phyloP scores from a whole-genome alignment of 2,797 vertebrate genomes.

The Tamandua tetradactyla region DNA sequence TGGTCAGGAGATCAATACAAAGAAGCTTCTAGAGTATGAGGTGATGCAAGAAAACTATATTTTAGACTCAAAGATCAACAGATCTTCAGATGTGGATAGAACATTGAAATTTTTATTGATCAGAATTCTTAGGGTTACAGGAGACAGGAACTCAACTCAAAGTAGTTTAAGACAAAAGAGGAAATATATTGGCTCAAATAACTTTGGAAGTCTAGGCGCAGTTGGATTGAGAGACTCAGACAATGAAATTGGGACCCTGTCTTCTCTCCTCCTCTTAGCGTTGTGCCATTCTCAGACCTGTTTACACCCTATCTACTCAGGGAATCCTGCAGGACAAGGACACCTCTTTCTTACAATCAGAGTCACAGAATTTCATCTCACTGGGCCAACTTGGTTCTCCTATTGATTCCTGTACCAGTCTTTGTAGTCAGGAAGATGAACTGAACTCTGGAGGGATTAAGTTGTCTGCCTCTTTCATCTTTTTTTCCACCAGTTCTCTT shows the following conservation, averaged over 20 bases:
- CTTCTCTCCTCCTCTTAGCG: too few species aligned
- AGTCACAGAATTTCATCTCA: neutral
- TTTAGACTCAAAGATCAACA: neutral
- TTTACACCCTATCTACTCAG: neutral
- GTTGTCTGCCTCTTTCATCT: neutral
- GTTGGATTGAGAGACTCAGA: neutral
- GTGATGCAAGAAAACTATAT: neutral
- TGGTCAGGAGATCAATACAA: neutral
- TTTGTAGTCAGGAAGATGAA: too few species aligned
- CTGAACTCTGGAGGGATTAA: neutral
- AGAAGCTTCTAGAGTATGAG: neutral
- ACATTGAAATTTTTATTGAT: neutral
- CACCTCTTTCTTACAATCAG: neutral
- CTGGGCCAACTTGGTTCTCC: neutral
- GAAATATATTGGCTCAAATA: neutral
- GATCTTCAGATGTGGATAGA: neutral
- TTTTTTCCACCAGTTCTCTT: neutral
- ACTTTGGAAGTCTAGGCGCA: neutral
- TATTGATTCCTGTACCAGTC: neutral
- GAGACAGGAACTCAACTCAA: neutral
- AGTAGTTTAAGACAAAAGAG: neutral
- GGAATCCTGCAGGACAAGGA: neutral
- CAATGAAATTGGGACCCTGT: accelerated
- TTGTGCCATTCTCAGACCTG: too few species aligned
- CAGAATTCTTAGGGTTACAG: neutral